Evolutionary conservation across 2,797 vertebrate genomes (phyloP), one percentile per base, ranked within the genome.

Genomic region (Microhierax caerulescens): DNA sequence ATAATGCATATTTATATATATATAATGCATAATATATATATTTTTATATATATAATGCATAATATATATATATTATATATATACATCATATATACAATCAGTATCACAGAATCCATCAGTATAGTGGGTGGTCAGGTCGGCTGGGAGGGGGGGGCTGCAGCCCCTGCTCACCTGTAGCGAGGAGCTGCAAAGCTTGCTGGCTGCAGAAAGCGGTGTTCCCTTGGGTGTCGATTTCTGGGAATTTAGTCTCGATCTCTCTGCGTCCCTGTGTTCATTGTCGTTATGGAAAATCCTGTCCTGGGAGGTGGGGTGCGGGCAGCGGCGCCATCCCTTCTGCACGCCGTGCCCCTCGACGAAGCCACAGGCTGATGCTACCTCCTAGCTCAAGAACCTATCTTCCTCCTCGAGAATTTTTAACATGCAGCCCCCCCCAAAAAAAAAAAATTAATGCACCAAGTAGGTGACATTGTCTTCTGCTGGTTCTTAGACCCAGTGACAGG

Each of bases 251-350:
- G 4, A n/a, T 43, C 17, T n/a, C 47, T 24, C 67, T 11, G 34
- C 1, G 1, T n/a, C 56, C 20, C 24, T 13, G 21, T 2, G 11
- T n/a, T 32, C 1, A 0, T 23, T 56, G n/a, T 12, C 50, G 13
- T 13, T 28, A 0, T 5, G 45, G n/a, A 19, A 34, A 12, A 34
- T n/a, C 34, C 61, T 15, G 14, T 13, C 50, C 16, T 20, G 36
- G 67, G 30, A 27, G 50, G 15, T 37, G 59, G 37, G 34, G 8
- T 9, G 32, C 65, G 24, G 34, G 9, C 21, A 1, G 32, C 4
- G 68, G 17, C 28, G 63, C 22, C 39, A 8, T 45, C 25, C 32
- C 17, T 47, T 34, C 32, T 27, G 27, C 45, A 13, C 7, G 3
- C 53, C 30, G 21, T 23, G n/a, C 13, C 64, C 54, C 36, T 43